A percentile compares a stretch with the other conserved stretches of the same genome.
These are phyloP conservation scores for Amblyornis subalaris DNA, from an alignment of 2,113 vertebrate genomes.

Conservation along the genomic window DNA sequence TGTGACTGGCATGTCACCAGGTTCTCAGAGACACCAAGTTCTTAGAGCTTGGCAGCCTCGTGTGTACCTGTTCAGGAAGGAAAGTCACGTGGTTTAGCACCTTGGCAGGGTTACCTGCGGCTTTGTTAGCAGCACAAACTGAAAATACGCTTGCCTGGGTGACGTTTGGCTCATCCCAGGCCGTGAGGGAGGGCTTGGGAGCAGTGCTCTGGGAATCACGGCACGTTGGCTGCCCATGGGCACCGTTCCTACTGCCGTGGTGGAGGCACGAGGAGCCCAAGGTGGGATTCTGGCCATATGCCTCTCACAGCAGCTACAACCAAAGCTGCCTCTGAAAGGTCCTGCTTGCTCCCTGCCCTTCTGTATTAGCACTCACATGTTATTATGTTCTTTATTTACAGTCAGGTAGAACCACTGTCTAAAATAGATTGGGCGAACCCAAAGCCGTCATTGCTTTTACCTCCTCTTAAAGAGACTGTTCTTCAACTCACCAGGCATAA, in stretches of 20 bases:
- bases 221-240: background rate
- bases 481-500: background rate
- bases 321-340: background rate
- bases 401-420: background rate
- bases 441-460: background rate
- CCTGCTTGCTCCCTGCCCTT: background rate
- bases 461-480: background rate
- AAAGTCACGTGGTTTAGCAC: background rate
- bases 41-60: background rate
- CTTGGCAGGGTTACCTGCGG: background rate
- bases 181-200: rapidly evolving
- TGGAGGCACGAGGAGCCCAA: background rate
- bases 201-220: background rate
- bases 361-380: background rate
- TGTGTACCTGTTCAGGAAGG: background rate
- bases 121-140: background rate
- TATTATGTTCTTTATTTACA: background rate
- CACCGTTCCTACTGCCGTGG: background rate
- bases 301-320: too few species aligned
- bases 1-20: background rate
- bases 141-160: background rate
- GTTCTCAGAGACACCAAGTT: background rate
- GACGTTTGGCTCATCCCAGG: background rate
- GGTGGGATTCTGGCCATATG: rapidly evolving
- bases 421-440: background rate